Conservation (phyloP, 1,140 invertebrate species). For the Paraescarpia echinospica region DNA sequence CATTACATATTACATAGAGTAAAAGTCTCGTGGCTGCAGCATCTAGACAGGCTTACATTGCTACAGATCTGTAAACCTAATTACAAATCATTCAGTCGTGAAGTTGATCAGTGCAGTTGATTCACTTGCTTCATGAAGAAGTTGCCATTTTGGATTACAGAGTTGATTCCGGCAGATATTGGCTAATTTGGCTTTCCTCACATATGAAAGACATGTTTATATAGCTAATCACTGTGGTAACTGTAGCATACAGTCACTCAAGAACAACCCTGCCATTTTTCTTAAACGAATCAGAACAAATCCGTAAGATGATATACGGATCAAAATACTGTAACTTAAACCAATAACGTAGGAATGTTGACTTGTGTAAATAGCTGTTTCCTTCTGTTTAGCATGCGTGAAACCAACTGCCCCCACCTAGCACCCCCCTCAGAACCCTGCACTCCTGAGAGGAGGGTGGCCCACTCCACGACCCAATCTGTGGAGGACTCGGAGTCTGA, state of each 20-base stretch:
- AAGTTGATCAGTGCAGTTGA: neutral
- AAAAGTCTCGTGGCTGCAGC: no score
- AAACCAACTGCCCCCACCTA: conserved; percentile 6
- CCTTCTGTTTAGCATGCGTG: neutral
- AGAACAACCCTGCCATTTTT: neutral
- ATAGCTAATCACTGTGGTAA: no score
- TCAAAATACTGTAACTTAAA: neutral
- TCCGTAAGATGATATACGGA: neutral
- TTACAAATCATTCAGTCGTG: no score
- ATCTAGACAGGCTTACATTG: no score
- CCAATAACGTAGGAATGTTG: neutral
- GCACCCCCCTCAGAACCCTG: neutral
- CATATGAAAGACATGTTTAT: no score
- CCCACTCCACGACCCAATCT: neutral
- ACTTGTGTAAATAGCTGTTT: conserved; percentile 1
- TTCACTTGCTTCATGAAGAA: neutral
- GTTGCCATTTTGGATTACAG: neutral
- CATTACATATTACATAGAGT: no score
- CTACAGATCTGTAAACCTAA: no score
- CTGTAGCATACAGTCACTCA: neutral
- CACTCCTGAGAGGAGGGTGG: neutral
- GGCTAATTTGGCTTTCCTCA: no score
- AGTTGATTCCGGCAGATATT: no score
- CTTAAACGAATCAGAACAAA: neutral
- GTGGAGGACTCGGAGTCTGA: conserved; percentile 56